These are phyloP conservation scores for Perccottus glenii DNA, from an alignment of 2,113 vertebrate species.

Conservation along the genomic window DNA sequence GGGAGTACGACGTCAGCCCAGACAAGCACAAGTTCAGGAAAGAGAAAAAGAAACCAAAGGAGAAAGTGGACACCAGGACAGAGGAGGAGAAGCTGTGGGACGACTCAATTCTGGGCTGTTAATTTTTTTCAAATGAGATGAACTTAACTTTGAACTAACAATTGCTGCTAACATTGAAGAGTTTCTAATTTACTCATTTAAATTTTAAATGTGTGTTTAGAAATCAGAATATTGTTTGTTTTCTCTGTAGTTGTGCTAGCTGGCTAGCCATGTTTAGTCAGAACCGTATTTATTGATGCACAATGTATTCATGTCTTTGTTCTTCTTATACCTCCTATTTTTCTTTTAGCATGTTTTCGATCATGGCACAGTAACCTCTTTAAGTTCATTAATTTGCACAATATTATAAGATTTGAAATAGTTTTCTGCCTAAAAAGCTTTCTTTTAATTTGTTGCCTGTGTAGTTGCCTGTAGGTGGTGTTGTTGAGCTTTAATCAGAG, in stretches of 20 bases:
- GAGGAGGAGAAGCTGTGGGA: slow-evolving; percentile 91
- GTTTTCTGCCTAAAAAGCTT: no score
- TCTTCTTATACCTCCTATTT: slow-evolving; percentile 1
- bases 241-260: slow-evolving; percentile 35
- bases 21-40: slow-evolving; percentile 75
- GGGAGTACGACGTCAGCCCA: no score
- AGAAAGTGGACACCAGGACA: slow-evolving; percentile 74
- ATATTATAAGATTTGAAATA: no score
- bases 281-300: background rate
- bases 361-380: slow-evolving; percentile 11
- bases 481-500: slow-evolving; percentile 39
- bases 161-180: no score
- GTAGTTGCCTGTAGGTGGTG: slow-evolving; percentile 43
- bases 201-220: no score
- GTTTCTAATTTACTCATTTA: no score
- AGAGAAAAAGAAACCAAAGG: slow-evolving; percentile 78
- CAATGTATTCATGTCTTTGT: background rate
- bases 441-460: no score
- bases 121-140: background rate
- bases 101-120: slow-evolving; percentile 85
- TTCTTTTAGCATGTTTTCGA: slow-evolving; percentile 18
- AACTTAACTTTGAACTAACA: no score
- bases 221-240: background rate
- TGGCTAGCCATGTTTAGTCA: slow-evolving; percentile 39
- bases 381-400: slow-evolving; percentile 5